Evolutionary conservation across 2,113 vertebrate genomes (phyloP), one percentile per base, ranked within the genome.

Genomic region (Limnothrissa miodon): DNA sequence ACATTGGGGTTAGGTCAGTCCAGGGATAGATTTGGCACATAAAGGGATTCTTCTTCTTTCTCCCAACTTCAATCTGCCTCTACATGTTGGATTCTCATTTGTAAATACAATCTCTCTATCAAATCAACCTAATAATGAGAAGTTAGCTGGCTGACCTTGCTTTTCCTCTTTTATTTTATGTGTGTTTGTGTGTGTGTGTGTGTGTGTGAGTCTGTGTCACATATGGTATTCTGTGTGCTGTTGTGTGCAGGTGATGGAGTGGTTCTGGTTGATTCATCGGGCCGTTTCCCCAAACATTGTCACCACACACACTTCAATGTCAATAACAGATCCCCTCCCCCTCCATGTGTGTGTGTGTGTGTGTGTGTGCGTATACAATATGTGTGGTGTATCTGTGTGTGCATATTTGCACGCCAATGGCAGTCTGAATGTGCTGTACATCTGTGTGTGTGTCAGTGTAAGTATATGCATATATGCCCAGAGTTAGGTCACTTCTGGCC

Each of bases 301-400:
- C 89, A 83, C 79, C 62, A 83, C 83, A 85, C 86, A 56, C 86
- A 82, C 82, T 86, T 86, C 84, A 78, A 90, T 90, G 83, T 91
- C 86, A 89, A 88, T 88, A 92, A 85, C 93, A 92, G 92, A 93
- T 90, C 85, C 85, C 59, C 78, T 80, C 21, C 88, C 78, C 78
- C 25, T 82, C 80, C 80, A 23, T 66, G 6, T 29, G 59, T 25
- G n/a, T 25, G 23, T 66, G 59, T 29, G 59, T 25, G n/a, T 66
- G 59, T 66, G n/a, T 66, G n/a, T 8, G 10, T 70, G 29, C 36
- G 29, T 74, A 11, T 74, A 29, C 42, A 42, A 42, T 6, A 2
- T 42, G 42, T 42, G 42, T 6, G 33, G 62, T 70, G 29, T 70
- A 29, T 36, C 25, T 70, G 62, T 15, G 29, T 70, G 48, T 53